phyloP scores from a whole-genome alignment of 2,797 vertebrate species.

The Holocentrus rufus region DNA sequence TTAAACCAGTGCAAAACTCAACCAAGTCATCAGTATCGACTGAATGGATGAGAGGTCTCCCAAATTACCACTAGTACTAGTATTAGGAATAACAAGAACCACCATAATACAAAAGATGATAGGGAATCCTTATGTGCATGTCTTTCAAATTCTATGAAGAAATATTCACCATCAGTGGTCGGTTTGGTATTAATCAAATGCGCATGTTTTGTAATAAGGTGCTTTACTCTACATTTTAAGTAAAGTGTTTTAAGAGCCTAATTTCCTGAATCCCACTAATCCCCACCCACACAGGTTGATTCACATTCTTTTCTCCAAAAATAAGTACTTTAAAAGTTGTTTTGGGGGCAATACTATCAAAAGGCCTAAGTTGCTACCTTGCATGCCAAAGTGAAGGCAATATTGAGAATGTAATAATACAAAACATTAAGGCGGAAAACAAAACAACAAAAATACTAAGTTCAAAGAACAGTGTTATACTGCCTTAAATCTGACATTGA shows the following conservation, averaged over 20 bases:
- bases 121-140: conserved; percentile 81
- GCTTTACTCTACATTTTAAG: conserved; percentile 76
- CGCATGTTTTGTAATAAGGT: conserved; percentile 80
- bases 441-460: conserved; percentile 63
- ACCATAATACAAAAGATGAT: conserved; percentile 71
- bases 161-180: conserved; percentile 80
- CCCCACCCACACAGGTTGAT: conserved; percentile 65
- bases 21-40: conserved; percentile 62
- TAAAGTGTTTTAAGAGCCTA: conserved; percentile 74
- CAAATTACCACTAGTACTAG: conserved; percentile 66
- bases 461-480: conserved; percentile 60
- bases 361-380: conserved; percentile 75
- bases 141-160: conserved; percentile 69
- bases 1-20: conserved; percentile 77
- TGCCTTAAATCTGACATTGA: conserved; percentile 64
- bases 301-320: conserved; percentile 78
- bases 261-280: conserved; percentile 74
- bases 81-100: conserved; percentile 72
- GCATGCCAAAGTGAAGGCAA: conserved; percentile 65
- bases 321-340: conserved; percentile 69
- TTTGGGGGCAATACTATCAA: conserved; percentile 62
- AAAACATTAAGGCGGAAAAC: conserved; percentile 75
- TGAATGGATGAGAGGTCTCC: conserved; percentile 66
- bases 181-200: conserved; percentile 81
- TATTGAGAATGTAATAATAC: conserved; percentile 47